Evolutionary conservation across 2,113 vertebrate genomes (phyloP).

Genomic region (Cygnus atratus): DNA sequence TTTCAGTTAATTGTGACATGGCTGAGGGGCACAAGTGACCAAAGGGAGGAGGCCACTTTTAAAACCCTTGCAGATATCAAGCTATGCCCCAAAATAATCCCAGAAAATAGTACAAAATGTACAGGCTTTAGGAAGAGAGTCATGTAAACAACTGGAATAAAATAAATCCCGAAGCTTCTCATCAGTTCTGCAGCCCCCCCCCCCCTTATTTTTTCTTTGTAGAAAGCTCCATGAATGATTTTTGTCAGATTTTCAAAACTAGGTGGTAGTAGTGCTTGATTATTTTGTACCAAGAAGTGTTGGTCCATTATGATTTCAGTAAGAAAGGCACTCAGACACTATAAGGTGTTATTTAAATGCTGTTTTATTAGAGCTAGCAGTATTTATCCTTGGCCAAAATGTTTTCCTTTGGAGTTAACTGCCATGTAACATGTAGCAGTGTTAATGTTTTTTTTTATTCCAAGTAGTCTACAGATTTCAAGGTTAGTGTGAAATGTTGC

Average conservation of each 20-base stretch:
- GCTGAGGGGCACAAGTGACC: neutral
- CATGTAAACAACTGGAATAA: neutral
- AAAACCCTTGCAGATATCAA: neutral
- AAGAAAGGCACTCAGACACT: neutral
- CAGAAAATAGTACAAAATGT: neutral
- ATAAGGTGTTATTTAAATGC: neutral
- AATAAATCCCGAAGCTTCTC: neutral
- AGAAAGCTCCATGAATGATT: neutral
- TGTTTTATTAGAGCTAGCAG: neutral
- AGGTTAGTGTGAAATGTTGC: neutral
- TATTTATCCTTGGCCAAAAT: neutral
- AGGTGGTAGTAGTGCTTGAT: neutral
- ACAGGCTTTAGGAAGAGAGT: neutral
- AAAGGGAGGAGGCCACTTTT: neutral
- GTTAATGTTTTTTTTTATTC: neutral
- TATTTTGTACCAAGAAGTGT: neutral
- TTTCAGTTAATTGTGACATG: neutral
- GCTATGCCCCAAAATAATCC: neutral
- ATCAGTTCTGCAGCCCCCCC: neutral
- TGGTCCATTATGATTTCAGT: neutral
- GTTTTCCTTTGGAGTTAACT: neutral
- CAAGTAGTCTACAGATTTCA: neutral
- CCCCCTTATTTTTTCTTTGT: neutral
- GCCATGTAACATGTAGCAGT: neutral
- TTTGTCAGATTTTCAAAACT: neutral